A percentile compares a stretch with the other conserved stretches of the same genome.
phyloP scores from a whole-genome alignment of 2,113 vertebrate species.

The Pluvialis apricaria region DNA sequence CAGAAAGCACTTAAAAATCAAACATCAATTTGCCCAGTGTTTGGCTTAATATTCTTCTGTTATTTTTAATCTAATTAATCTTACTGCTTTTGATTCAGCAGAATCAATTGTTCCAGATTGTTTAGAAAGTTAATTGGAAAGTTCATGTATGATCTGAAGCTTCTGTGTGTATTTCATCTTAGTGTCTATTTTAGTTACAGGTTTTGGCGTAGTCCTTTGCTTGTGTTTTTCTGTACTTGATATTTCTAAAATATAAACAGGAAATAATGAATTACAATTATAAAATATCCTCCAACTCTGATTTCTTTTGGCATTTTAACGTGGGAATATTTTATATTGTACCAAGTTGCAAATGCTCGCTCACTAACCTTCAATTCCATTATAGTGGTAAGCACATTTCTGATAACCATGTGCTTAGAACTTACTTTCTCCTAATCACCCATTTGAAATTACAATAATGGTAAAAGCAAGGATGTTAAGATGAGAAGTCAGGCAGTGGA shows the following conservation, averaged over 20 bases:
- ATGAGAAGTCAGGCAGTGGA: neutral
- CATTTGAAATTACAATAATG: constrained; percentile 64
- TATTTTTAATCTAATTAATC: constrained; percentile 56
- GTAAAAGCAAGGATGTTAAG: constrained; percentile 51
- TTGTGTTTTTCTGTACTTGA: constrained; percentile 16
- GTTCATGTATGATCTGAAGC: neutral
- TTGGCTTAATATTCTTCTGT: constrained; percentile 36
- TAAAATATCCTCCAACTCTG: constrained; percentile 12
- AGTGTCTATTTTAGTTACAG: neutral
- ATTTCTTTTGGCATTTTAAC: constrained; percentile 43
- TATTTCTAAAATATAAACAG: constrained; percentile 38
- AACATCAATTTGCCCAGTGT: neutral
- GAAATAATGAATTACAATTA: constrained; percentile 25
- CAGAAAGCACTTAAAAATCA: constrained; percentile 38
- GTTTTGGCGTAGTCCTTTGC: neutral
- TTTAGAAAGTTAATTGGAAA: constrained; percentile 28
- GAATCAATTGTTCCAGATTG: constrained; percentile 22
- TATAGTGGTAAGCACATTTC: constrained; percentile 63
- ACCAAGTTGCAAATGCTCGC: constrained; percentile 8
- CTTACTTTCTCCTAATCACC: constrained; percentile 38
- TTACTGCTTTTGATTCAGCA: constrained; percentile 2
- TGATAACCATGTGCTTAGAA: constrained; percentile 63
- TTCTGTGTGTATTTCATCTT: neutral
- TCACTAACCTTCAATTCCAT: constrained; percentile 17
- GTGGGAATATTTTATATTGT: constrained; percentile 2